Base-by-base conservation (phyloP, 2,797 vertebrate species). In the Carapus acus region DNA sequence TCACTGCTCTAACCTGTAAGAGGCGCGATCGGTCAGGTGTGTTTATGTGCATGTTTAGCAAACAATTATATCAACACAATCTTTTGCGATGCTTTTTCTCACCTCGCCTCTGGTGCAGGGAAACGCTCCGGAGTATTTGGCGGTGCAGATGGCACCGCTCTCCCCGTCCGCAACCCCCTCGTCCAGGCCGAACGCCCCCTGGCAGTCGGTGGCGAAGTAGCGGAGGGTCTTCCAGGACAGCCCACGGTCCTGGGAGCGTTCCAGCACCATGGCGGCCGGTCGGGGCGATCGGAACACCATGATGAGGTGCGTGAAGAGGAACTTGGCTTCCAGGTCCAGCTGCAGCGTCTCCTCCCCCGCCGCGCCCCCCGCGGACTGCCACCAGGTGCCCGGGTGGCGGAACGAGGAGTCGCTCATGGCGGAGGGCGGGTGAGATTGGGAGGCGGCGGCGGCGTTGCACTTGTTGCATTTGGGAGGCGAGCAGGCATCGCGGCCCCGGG, bases 71-170 rank as follows among this genome's bases (percentile, higher is more conserved):
- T n/a, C n/a, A n/a, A n/a, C n/a, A n/a, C n/a, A n/a, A n/a, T n/a
- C n/a, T n/a, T n/a, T n/a, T n/a, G n/a, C n/a, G n/a, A n/a, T n/a
- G n/a, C n/a, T n/a, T n/a, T n/a, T n/a, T 43, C 89, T 88, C 84
- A 98, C 95, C 92, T 98, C 96, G 88, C 95, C 96, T 84, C 90
- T 88, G 1, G 87, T 91, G 71, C 96, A 98, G 5, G 96, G 96
- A 39, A 87, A 88, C 19, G 91, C 87, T 64, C 73, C 86, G 0
- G 96, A 98, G 60, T 98, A 98, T 80, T 94, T 91, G 21, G 94
- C 92, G 53, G 92, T 96, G 76, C 95, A 98, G 23, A 83, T 45
- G 23, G 88, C 85, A 62, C 88, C 73, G 15, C 49, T 57, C 43
- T 58, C 59, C 21, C 18, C 22, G 1, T 6, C 36, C 4, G 69